phyloP scores from a whole-genome alignment of 2,113 vertebrate genomes.

The Mus musculus region GRCm39 chr6:119981001-119981500 shows the following conservation, averaged over 20 bases:
- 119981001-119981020: neutral
- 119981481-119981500: neutral
- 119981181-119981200: neutral
- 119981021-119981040: neutral
- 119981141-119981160: neutral
- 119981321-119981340: neutral
- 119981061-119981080: neutral
- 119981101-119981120: neutral
- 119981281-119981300: neutral
- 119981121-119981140: neutral
- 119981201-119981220: neutral
- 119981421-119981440: conserved; percentile 28
- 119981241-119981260: neutral
- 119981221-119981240: neutral
- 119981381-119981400: conserved; percentile 8
- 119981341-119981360: neutral
- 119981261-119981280: neutral
- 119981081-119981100: neutral
- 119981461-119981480: neutral
- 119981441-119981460: conserved; percentile 20
- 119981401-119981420: neutral
- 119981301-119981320: neutral
- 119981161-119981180: neutral
- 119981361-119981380: neutral
- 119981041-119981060: neutral